These are phyloP conservation scores for Pangasianodon hypophthalmus DNA, from an alignment of 2,113 vertebrate genomes.

Conservation along the genomic window DNA sequence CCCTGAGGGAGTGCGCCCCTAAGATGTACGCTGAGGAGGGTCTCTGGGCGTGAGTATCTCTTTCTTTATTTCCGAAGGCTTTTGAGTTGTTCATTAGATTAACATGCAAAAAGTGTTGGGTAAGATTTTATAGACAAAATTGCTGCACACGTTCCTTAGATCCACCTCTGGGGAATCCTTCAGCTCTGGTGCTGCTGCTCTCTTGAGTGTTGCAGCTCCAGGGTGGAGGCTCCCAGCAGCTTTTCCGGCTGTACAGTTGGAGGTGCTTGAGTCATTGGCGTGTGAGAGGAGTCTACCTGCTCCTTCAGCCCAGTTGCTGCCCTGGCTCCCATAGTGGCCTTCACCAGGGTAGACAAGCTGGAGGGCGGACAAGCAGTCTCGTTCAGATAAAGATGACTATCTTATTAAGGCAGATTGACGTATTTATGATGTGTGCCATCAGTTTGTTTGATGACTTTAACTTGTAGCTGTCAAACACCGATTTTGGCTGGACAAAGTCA, in stretches of 20 bases:
- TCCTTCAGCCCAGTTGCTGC: slow-evolving; percentile 65
- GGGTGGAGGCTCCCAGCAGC: slow-evolving; percentile 77
- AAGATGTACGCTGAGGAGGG: slow-evolving; percentile 98
- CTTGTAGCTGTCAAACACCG: no score
- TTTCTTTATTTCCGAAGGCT: background rate
- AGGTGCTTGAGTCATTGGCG: slow-evolving; percentile 93
- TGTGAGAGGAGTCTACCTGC: slow-evolving; percentile 86
- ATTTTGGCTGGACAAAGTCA: background rate
- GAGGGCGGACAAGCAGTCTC: slow-evolving; percentile 69
- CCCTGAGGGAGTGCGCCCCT: slow-evolving; percentile 86
- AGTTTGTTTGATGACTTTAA: background rate
- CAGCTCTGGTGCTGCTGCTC: slow-evolving; percentile 75
- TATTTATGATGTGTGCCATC: background rate
- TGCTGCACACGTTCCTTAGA: slow-evolving; percentile 82
- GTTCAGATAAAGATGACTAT: background rate
- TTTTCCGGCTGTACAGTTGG: slow-evolving; percentile 82
- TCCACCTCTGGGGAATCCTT: slow-evolving; percentile 84
- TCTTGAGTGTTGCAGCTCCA: slow-evolving; percentile 74
- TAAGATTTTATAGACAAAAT: background rate
- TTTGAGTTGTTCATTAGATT: background rate
- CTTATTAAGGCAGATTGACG: background rate
- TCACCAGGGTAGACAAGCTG: slow-evolving; percentile 73
- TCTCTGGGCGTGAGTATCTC: slow-evolving; percentile 87
- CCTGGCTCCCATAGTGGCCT: slow-evolving; percentile 49
- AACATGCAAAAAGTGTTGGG: no score